These are phyloP conservation scores for Pheosia gnoma DNA, from an alignment of 2,888 invertebrate species.

Conservation along the genomic window DNA sequence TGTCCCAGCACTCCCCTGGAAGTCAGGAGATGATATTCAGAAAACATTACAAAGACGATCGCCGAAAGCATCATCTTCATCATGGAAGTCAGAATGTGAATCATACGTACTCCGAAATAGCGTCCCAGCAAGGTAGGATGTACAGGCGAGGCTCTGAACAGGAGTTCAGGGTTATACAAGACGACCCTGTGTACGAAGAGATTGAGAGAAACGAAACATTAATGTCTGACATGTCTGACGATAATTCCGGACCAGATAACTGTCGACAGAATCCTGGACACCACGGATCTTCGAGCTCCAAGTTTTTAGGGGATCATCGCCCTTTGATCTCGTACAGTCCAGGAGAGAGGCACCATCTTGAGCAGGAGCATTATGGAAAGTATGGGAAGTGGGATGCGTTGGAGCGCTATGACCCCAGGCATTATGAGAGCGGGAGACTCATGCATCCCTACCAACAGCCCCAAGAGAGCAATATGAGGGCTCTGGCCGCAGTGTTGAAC, in stretches of 20 bases:
- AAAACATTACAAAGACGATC: conserved; percentile 78
- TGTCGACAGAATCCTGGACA: conserved; percentile 87
- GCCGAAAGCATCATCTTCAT: conserved; percentile 77
- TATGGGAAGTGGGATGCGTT: conserved; percentile 81
- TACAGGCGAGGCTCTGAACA: conserved; percentile 82
- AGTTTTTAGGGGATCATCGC: conserved; percentile 91
- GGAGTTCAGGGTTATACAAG: conserved; percentile 84
- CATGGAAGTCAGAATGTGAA: conserved; percentile 85
- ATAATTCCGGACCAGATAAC: conserved; percentile 85
- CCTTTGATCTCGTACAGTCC: conserved; percentile 92
- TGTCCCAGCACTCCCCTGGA: conserved; percentile 78
- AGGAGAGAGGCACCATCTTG: conserved; percentile 84
- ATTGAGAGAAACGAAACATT: conserved; percentile 89
- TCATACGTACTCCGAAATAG: conserved; percentile 91
- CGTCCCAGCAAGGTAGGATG: conserved; percentile 75
- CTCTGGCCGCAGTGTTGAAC: conserved; percentile 91
- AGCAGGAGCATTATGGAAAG: conserved; percentile 76
- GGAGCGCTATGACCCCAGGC: conserved; percentile 79
- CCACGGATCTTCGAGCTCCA: conserved; percentile 82
- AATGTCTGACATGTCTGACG: conserved; percentile 91
- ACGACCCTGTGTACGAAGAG: conserved; percentile 93
- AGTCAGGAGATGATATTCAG: conserved; percentile 77
- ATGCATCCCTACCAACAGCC: conserved; percentile 83
- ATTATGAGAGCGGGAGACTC: conserved; percentile 79
- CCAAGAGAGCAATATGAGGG: conserved; percentile 83